A percentile compares a stretch with the other conserved stretches of the same genome.
Evolutionary conservation across 2,797 vertebrate genomes (phyloP).

Genomic region (Gobio occitaniae): DNA sequence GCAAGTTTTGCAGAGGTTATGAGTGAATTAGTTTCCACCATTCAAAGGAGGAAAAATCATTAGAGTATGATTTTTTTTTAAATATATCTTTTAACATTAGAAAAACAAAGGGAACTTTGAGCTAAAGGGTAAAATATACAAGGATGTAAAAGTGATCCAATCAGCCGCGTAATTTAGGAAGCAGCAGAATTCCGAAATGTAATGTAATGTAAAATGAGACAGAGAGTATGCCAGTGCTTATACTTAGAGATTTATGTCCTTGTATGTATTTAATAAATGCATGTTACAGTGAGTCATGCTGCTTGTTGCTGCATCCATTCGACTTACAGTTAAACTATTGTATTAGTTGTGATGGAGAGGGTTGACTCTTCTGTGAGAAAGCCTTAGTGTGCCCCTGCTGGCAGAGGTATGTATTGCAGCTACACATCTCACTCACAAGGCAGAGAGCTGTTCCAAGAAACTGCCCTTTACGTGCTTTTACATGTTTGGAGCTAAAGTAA

Average conservation of each 20-base stretch:
- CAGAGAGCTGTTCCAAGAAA: neutral
- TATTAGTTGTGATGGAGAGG: slow-evolving; percentile 41
- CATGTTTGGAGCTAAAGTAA: slow-evolving; percentile 2
- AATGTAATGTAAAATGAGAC: neutral
- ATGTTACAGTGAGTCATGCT: neutral
- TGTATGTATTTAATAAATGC: neutral
- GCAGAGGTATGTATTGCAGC: slow-evolving; percentile 57
- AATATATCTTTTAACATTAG: slow-evolving; percentile 67
- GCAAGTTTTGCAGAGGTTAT: slow-evolving; percentile 70
- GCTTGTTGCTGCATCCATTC: neutral
- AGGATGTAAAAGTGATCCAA: slow-evolving; percentile 62
- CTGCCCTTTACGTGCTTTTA: neutral
- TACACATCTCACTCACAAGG: slow-evolving; percentile 45
- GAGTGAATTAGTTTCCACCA: slow-evolving; percentile 75
- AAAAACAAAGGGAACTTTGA: slow-evolving; percentile 74
- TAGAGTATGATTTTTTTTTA: slow-evolving; percentile 53
- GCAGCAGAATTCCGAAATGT: neutral
- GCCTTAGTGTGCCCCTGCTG: slow-evolving; percentile 77
- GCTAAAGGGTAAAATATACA: slow-evolving; percentile 67
- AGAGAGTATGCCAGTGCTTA: neutral
- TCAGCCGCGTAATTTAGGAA: slow-evolving; percentile 52
- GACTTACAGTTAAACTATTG: neutral
- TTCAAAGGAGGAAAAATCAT: slow-evolving; percentile 79
- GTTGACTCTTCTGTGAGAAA: slow-evolving; percentile 59
- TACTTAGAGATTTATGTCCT: neutral